These are phyloP conservation scores for Amblyornis subalaris DNA, from an alignment of 2,113 vertebrate species.

Conservation along the genomic window DNA sequence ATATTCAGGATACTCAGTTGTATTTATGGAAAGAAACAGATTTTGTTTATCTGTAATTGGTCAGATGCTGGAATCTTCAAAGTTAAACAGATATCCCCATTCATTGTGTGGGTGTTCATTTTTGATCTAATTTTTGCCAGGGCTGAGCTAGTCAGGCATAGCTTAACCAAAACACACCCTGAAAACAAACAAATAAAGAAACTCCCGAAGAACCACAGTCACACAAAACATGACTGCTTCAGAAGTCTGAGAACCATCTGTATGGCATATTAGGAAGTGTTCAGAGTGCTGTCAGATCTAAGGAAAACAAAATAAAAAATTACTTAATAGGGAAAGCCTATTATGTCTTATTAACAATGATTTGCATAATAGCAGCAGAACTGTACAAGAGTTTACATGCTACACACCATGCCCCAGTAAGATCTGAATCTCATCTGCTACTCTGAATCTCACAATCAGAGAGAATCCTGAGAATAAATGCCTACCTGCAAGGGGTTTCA, in stretches of 20 bases:
- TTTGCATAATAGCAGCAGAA: constrained; percentile 39
- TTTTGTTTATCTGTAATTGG: not conserved
- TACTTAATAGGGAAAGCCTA: not conserved
- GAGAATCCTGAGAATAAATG: constrained; percentile 27
- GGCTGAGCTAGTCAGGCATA: not conserved
- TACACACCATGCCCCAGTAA: not conserved
- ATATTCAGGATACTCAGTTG: not conserved
- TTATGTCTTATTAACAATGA: constrained; percentile 11
- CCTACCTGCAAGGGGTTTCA: constrained; percentile 84
- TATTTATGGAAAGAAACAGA: not conserved
- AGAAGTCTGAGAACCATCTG: not conserved
- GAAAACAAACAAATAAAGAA: not conserved
- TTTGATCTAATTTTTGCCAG: not conserved
- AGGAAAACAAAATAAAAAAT: not conserved
- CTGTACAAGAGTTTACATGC: not conserved
- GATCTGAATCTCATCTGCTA: not conserved
- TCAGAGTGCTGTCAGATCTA: not conserved
- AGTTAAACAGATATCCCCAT: not conserved
- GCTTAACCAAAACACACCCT: not conserved
- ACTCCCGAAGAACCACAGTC: not conserved
- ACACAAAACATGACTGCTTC: not conserved
- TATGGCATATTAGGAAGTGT: not conserved
- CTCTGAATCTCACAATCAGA: not conserved
- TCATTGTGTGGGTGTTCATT: not conserved
- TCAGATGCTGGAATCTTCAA: not conserved